These are phyloP conservation scores for Glyphotaelius pellucidus DNA, from an alignment of 2,888 invertebrate species.

Conservation along the genomic window DNA sequence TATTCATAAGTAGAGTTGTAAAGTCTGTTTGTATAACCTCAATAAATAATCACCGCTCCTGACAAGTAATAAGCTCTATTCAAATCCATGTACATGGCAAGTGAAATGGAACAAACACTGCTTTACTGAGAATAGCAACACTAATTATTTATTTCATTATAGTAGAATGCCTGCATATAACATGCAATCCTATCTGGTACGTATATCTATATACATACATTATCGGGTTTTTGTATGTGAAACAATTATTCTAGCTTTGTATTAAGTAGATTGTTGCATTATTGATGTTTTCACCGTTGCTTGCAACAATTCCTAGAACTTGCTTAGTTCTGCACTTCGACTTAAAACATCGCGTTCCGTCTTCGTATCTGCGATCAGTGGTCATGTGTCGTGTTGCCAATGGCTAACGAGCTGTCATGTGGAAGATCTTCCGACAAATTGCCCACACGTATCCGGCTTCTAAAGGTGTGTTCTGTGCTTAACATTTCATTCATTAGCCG, in stretches of 20 bases:
- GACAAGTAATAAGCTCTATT: neutral
- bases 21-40: neutral
- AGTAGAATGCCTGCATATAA: neutral
- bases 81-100: neutral
- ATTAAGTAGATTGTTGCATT: neutral
- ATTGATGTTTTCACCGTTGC: constrained; percentile 2
- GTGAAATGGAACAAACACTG: neutral
- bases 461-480: constrained; percentile 20
- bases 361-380: neutral
- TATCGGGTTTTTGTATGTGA: neutral
- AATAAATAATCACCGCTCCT: neutral
- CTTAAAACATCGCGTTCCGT: neutral
- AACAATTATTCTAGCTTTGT: neutral
- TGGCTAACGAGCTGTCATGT: constrained; percentile 35
- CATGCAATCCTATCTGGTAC: neutral
- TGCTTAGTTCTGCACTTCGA: neutral
- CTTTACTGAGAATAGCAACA: neutral
- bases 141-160: constrained; percentile 2
- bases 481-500: constrained; percentile 3
- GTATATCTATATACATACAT: neutral
- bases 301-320: neutral
- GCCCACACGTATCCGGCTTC: constrained; percentile 30
- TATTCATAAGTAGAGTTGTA: neutral
- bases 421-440: constrained; percentile 35
- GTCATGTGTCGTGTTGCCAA: constrained; percentile 21